A percentile compares a stretch with the other conserved stretches of the same genome.
Conservation (phyloP, 2,797 vertebrate species). For the Fundulus diaphanus region DNA sequence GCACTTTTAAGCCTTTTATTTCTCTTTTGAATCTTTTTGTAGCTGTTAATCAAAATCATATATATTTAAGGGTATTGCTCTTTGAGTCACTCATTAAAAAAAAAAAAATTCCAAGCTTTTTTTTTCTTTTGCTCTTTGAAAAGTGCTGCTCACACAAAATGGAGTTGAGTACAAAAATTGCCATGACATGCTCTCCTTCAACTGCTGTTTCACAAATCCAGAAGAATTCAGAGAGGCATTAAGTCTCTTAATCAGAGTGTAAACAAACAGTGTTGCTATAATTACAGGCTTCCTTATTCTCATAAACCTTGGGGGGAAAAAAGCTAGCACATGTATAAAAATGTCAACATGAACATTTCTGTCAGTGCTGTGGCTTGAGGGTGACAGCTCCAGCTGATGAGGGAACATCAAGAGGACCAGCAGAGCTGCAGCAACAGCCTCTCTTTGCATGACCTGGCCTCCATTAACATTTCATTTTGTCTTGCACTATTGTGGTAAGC, state of each 20-base stretch:
- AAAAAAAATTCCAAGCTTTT: not conserved
- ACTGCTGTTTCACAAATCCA: slow-evolving; percentile 11
- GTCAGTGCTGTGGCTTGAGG: slow-evolving; percentile 15
- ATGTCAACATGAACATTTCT: slow-evolving; percentile 34
- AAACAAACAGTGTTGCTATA: slow-evolving; percentile 23
- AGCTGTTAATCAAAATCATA: not conserved
- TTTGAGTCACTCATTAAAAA: not conserved
- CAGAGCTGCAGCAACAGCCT: slow-evolving; percentile 34
- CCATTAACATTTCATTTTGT: slow-evolving; percentile 76
- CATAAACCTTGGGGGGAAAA: slow-evolving; percentile 21
- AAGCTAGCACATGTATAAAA: slow-evolving; percentile 16
- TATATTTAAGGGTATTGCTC: not conserved
- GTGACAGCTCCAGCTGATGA: slow-evolving; percentile 50
- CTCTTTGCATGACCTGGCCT: slow-evolving; percentile 49
- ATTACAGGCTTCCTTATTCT: slow-evolving; percentile 25
- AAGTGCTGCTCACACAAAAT: not conserved
- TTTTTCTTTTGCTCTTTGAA: not conserved
- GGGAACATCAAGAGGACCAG: slow-evolving; percentile 26
- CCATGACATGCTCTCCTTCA: slow-evolving; percentile 1
- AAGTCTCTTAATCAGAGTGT: slow-evolving; percentile 6
- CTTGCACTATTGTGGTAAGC: slow-evolving; percentile 67
- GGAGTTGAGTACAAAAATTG: slow-evolving; percentile 1
- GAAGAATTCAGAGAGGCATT: slow-evolving; percentile 2
- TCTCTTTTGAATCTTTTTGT: not conserved
- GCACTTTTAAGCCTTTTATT: not conserved